Conservation (phyloP, 2,113 vertebrate genomes). For the Cinclus mexicanus region DNA sequence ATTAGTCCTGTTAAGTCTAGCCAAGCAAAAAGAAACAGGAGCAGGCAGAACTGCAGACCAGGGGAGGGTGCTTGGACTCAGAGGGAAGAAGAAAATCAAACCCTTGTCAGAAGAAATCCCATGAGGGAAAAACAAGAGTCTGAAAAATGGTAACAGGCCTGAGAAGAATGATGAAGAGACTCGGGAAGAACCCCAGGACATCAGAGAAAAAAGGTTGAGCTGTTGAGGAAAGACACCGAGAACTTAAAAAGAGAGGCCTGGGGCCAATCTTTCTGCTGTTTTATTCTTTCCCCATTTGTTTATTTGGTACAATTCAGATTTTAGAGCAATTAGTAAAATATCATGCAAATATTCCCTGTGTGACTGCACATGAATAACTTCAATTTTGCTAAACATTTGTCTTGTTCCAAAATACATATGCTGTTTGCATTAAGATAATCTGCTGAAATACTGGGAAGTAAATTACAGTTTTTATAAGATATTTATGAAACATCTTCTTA, state of each 20-base stretch:
- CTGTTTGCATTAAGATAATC: constrained; percentile 77
- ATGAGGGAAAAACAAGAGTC: neutral
- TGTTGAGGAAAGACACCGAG: constrained; percentile 18
- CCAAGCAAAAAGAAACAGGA: neutral
- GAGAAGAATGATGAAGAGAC: neutral
- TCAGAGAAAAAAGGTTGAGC: neutral
- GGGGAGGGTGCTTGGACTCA: neutral
- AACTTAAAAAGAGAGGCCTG: constrained; percentile 39
- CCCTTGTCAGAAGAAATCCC: neutral
- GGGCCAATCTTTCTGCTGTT: constrained; percentile 60
- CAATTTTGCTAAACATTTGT: constrained; percentile 75
- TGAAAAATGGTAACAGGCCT: neutral
- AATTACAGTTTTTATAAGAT: constrained; percentile 72
- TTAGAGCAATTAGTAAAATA: constrained; percentile 80
- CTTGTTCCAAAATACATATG: constrained; percentile 75
- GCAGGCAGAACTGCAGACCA: neutral
- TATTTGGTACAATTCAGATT: constrained; percentile 72
- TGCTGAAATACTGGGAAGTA: constrained; percentile 72
- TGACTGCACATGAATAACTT: constrained; percentile 76
- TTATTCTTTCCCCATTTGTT: constrained; percentile 61
- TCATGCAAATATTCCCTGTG: constrained; percentile 81
- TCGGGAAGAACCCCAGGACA: neutral
- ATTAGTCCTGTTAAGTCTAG: neutral
- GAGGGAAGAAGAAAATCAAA: neutral
- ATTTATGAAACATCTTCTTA: constrained; percentile 72